Conservation (phyloP, 2,797 vertebrate species). For the Hybognathus amarus region DNA sequence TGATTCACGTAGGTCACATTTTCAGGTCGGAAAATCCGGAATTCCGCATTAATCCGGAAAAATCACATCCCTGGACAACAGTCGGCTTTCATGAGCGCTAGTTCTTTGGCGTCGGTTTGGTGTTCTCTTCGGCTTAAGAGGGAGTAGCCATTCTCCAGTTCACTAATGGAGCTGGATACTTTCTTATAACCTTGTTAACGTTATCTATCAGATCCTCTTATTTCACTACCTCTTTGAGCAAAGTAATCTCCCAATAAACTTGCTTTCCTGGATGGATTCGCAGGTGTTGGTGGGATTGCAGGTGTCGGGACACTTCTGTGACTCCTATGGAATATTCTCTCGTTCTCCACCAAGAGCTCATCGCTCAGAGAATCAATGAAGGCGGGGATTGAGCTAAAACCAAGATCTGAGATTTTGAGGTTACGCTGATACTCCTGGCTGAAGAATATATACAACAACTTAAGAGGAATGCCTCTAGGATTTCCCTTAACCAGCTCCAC, state of each 20-base stretch:
- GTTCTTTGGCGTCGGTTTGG: too few relatives aligned
- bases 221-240: neutral
- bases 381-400: constrained; percentile 61
- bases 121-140: neutral
- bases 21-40: too few relatives aligned
- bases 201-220: constrained; percentile 69
- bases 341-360: constrained; percentile 62
- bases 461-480: constrained; percentile 67
- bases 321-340: constrained; percentile 65
- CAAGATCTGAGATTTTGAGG: constrained; percentile 61
- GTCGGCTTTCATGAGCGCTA: too few relatives aligned
- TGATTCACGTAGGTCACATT: too few relatives aligned
- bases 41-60: too few relatives aligned
- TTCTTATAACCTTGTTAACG: constrained; percentile 67
- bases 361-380: constrained; percentile 64
- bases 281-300: neutral
- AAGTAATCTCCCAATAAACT: constrained; percentile 12
- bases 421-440: constrained; percentile 62
- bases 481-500: constrained; percentile 64
- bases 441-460: constrained; percentile 61
- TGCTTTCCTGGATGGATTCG: neutral
- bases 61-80: too few relatives aligned
- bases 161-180: constrained; percentile 63
- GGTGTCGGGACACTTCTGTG: constrained; percentile 37
- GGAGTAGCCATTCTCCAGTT: constrained; percentile 65